A percentile compares a stretch with the other conserved stretches of the same genome.
phyloP scores from a whole-genome alignment of 2,113 vertebrate genomes.

The Leuciscus idus region DNA sequence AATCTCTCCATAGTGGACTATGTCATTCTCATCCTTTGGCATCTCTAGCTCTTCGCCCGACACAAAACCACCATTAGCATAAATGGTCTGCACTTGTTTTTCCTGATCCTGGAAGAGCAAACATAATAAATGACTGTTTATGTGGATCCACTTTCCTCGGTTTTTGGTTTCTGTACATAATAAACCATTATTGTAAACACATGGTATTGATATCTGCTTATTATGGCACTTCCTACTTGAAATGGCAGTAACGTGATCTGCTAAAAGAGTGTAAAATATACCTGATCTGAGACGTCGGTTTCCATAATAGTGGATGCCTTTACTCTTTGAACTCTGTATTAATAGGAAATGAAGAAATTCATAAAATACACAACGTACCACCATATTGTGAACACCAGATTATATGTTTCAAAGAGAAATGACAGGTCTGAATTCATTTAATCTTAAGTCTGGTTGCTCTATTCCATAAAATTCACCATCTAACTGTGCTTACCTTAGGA shows the following conservation, averaged over 20 bases:
- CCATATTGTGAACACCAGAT: neutral
- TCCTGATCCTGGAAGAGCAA: neutral
- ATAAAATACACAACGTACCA: neutral
- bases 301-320: neutral
- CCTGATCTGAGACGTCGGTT: neutral
- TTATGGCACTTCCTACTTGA: neutral
- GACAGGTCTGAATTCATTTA: neutral
- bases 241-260: neutral
- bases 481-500: neutral
- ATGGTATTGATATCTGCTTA: neutral
- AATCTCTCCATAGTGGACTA: conserved; percentile 17
- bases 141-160: neutral
- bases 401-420: neutral
- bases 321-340: neutral
- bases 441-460: neutral
- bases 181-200: neutral
- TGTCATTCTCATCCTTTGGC: neutral
- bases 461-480: neutral
- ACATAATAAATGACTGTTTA: neutral
- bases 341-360: neutral
- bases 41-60: neutral
- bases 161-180: neutral
- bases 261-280: neutral
- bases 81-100: neutral
- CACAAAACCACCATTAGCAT: neutral